Conservation (phyloP, 2,797 vertebrate genomes). For the Manis javanica region DNA sequence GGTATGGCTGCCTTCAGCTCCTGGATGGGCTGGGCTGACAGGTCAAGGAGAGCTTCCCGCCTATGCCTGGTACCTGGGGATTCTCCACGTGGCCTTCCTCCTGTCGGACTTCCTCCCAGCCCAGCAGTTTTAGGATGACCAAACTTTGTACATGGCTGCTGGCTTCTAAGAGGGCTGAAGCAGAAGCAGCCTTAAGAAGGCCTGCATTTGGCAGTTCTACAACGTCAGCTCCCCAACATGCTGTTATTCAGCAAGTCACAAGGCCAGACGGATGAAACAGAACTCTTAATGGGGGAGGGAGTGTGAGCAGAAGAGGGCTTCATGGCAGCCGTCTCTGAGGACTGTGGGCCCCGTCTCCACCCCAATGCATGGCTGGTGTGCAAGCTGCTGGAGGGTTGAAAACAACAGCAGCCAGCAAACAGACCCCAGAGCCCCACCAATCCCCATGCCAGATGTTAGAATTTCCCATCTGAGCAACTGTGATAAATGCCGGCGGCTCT, state of each 20-base stretch:
- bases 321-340: background rate
- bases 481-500: background rate
- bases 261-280: background rate
- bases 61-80: background rate
- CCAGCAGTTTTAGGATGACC: background rate
- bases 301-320: background rate
- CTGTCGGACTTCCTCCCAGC: background rate
- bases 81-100: background rate
- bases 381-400: background rate
- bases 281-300: background rate
- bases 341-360: background rate
- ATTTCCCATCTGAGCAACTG: background rate
- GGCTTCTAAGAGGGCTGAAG: background rate
- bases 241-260: background rate
- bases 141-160: background rate
- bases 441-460: background rate
- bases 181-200: background rate
- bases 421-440: background rate
- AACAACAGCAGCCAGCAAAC: background rate
- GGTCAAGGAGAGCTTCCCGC: background rate
- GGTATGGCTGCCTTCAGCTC: background rate
- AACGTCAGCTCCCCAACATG: background rate
- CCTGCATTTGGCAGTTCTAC: background rate
- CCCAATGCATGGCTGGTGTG: rapidly evolving
- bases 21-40: background rate